Evolutionary conservation across 1,140 invertebrate genomes (phyloP).

Genomic region (Lysiphlebus fabarum): DNA sequence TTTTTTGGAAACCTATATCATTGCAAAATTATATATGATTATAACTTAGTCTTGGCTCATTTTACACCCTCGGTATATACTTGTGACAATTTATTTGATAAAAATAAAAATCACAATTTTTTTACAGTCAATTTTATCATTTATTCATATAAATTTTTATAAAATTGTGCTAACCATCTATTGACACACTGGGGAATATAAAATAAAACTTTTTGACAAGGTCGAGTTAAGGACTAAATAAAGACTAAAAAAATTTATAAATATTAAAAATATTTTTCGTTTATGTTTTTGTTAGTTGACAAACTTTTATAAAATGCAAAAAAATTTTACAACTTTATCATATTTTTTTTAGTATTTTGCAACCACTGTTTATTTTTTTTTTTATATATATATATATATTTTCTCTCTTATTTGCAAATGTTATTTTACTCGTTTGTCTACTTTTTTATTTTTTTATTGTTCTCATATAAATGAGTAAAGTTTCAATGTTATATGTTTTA

Average conservation of each 20-base stretch:
- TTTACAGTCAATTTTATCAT: not conserved
- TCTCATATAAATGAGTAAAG: too few species aligned
- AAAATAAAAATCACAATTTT: conserved; percentile 7
- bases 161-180: not conserved
- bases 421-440: too few species aligned
- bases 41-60: too few species aligned
- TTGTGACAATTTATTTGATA: not conserved
- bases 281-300: not conserved
- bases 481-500: too few species aligned
- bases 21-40: not conserved
- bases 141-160: not conserved
- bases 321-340: not conserved
- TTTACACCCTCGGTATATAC: too few species aligned
- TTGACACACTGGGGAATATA: not conserved
- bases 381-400: too few species aligned
- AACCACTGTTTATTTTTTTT: not conserved
- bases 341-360: not conserved
- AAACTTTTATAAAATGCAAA: not conserved
- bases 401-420: too few species aligned
- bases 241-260: not conserved
- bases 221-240: not conserved
- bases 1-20: not conserved
- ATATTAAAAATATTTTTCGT: not conserved
- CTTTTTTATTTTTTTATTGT: too few species aligned
- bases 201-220: conserved; percentile 1